phyloP scores from a whole-genome alignment of 1,140 invertebrate genomes.

The Drosophila nigromelanica region DNA sequence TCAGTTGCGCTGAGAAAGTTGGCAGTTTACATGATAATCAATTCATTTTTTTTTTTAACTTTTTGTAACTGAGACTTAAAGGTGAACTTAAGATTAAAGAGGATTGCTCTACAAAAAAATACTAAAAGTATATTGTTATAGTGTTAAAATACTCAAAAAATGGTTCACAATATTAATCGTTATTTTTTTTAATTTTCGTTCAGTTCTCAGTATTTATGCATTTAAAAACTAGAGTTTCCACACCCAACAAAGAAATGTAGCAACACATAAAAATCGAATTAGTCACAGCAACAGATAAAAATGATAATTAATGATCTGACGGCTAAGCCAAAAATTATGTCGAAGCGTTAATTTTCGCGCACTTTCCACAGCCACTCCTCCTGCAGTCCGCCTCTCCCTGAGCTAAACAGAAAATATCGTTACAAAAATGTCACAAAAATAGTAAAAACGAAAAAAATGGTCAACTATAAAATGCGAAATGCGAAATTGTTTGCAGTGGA shows the following conservation, averaged over 20 bases:
- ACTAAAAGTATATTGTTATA: no score
- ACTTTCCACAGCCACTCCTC: conserved; percentile 31
- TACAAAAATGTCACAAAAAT: conserved; percentile 50
- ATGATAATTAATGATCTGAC: conserved; percentile 71
- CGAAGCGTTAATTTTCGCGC: conserved; percentile 53
- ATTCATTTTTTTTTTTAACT: background rate
- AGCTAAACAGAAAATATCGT: conserved; percentile 42
- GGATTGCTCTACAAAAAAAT: no score
- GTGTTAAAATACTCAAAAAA: no score
- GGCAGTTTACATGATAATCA: background rate
- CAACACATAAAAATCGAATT: conserved; percentile 66
- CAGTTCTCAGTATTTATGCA: background rate
- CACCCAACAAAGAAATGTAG: conserved; percentile 2
- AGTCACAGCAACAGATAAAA: conserved; percentile 73
- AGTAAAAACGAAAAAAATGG: conserved; percentile 17
- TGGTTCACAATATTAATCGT: no score
- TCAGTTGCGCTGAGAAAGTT: conserved; percentile 18
- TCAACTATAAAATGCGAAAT: conserved; percentile 56
- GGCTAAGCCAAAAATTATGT: conserved; percentile 19
- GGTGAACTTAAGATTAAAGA: background rate
- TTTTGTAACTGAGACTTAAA: background rate
- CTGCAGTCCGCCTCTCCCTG: conserved; percentile 14
- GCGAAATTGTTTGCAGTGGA: conserved; percentile 44
- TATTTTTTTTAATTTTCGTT: background rate
- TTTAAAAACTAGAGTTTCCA: background rate